phyloP scores from a whole-genome alignment of 2,888 invertebrate genomes.

The Drosophila affinis region DNA sequence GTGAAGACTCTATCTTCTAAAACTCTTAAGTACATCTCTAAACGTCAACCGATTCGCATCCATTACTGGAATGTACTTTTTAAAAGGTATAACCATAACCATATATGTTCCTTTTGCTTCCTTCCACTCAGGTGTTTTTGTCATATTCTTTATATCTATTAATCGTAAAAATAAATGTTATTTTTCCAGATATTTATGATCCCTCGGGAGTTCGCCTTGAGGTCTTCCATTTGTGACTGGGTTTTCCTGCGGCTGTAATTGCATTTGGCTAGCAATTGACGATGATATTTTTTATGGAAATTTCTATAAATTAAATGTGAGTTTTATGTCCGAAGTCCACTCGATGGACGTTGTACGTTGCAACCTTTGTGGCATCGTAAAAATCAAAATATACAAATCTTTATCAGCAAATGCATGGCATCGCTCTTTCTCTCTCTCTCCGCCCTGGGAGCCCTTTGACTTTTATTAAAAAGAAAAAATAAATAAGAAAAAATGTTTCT shows the following conservation, averaged over 20 bases:
- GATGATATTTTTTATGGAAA: constrained; percentile 54
- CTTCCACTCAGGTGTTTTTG: background rate
- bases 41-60: too few species aligned
- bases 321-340: constrained; percentile 53
- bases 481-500: background rate
- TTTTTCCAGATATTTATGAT: background rate
- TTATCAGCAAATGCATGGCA: constrained; percentile 70
- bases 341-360: constrained; percentile 30
- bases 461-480: constrained; percentile 44
- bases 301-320: constrained; percentile 54
- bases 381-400: constrained; percentile 75
- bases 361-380: constrained; percentile 71
- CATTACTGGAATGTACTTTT: background rate
- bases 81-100: background rate
- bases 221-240: background rate
- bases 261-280: constrained; percentile 54
- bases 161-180: background rate
- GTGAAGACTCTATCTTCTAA: too few species aligned
- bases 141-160: background rate
- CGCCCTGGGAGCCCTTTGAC: constrained; percentile 19
- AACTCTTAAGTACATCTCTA: too few species aligned
- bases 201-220: background rate
- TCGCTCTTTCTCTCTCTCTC: background rate
- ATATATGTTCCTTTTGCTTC: background rate
- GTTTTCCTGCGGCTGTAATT: constrained; percentile 46